A percentile compares a stretch with the other conserved stretches of the same genome.
phyloP scores from a whole-genome alignment of 1,140 invertebrate genomes.

The Drosophila repleta region DNA sequence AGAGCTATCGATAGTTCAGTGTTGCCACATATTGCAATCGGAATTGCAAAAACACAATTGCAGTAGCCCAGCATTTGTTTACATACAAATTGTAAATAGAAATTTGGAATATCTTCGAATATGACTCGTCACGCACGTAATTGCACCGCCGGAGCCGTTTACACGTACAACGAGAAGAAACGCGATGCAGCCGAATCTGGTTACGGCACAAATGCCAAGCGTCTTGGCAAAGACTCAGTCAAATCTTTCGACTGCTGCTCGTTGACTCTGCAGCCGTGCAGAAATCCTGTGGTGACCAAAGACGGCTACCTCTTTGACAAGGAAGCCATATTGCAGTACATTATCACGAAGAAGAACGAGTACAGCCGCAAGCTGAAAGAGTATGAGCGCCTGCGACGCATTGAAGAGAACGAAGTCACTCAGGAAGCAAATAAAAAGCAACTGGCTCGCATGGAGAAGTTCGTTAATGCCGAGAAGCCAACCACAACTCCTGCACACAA shows the following conservation, averaged over 20 bases:
- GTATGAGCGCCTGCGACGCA: constrained; percentile 94
- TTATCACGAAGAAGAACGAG: constrained; percentile 97
- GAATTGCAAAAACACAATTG: not conserved
- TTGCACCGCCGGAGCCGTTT: constrained; percentile 98
- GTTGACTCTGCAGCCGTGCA: constrained; percentile 94
- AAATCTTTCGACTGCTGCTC: constrained; percentile 99
- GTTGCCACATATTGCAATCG: not conserved
- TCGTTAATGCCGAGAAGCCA: constrained; percentile 87
- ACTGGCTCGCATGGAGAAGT: constrained; percentile 89
- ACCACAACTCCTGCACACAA: constrained; percentile 59
- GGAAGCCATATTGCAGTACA: constrained; percentile 98
- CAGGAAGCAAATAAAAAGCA: constrained; percentile 84
- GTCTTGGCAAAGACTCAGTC: constrained; percentile 96
- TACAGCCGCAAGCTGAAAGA: constrained; percentile 95
- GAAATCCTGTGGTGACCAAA: constrained; percentile 85
- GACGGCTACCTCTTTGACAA: constrained; percentile 99
- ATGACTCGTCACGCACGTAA: constrained; percentile 99
- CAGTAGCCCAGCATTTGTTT: constrained; percentile 11
- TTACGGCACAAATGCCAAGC: constrained; percentile 92
- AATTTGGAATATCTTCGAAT: not conserved
- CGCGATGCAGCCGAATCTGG: constrained; percentile 97
- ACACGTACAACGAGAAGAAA: constrained; percentile 99
- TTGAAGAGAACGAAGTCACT: constrained; percentile 87
- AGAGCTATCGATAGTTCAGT: constrained; percentile 7
- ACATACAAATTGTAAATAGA: not conserved